Base-by-base conservation (phyloP, 2,797 vertebrate species). In the Apogon talboti region DNA sequence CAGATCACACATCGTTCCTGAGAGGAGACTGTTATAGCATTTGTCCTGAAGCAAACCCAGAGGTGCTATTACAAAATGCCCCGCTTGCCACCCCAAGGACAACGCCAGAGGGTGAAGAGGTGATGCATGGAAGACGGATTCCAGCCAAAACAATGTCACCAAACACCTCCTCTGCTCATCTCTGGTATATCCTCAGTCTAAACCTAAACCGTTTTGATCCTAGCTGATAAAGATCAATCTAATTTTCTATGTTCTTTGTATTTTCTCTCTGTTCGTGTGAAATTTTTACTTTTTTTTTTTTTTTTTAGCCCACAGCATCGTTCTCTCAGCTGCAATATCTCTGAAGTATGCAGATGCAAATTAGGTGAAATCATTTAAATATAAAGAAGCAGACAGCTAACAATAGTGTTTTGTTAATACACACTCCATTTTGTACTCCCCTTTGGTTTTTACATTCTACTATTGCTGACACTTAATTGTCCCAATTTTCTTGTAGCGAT, bases 41-140 rank as follows among this genome's bases (percentile, higher is more conserved):
- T 35, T 81, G 80, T 73, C 70, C 79, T 84, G 45, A 74, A 64
- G 35, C 69, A 81, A 83, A 73, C 71, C 71, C 65, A 15, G 19
- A 45, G 47, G 71, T 54, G 52, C 55, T 79, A 66, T 79, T 64
- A 51, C 43, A 11, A 85, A 74, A 82, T 64, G 33, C 38, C 59
- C 46, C 19, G 8, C 40, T 14, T 40, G 38, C 30, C 14, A 21
- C 15, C 33, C 21, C 33, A 74, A 70, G 51, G 62, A 55, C 59
- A 66, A 24, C 59, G 11, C 52, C 4, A 33, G 51, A 62, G 28
- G 21, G 43, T 59, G 46, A 68, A n/a, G 45, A 24, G 49, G 56
- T 50, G 50, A 68, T 16, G 68, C 28, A 57, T 43, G 57, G 21
- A 70, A 64, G 19, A 52, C 2, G 60, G 38, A 66, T 52, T 16